Evolutionary conservation across 2,888 invertebrate species (phyloP).

Genomic region (Spatulosminthurus flaviceps): DNA sequence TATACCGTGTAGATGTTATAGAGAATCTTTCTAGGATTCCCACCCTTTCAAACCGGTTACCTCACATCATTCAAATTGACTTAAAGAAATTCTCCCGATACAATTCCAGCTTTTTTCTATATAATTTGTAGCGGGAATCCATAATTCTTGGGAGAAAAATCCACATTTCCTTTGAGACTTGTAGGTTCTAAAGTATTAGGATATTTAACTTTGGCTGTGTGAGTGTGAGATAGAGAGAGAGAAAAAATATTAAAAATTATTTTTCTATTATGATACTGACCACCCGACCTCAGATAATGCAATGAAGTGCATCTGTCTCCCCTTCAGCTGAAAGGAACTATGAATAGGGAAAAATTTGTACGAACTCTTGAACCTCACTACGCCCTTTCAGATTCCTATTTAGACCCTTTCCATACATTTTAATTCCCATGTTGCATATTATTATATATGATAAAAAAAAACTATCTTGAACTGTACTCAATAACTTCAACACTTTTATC

Average conservation of each 20-base stretch:
- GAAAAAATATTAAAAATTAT: no score
- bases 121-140: not conserved
- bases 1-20: no score
- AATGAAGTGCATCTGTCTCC: slow-evolving; percentile 16
- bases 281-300: slow-evolving; percentile 21
- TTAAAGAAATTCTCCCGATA: no score
- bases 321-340: not conserved
- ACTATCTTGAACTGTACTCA: no score
- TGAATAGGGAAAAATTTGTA: not conserved
- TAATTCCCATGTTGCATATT: not conserved
- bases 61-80: slow-evolving; percentile 29
- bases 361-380: slow-evolving; percentile 18
- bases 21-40: slow-evolving; percentile 35
- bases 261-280: slow-evolving; percentile 6
- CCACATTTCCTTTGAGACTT: not conserved
- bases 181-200: not conserved
- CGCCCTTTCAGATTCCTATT: not conserved
- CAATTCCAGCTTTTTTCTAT: not conserved
- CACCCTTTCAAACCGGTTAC: slow-evolving; percentile 51
- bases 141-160: not conserved
- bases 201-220: no score
- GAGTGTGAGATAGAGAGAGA: no score
- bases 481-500: no score
- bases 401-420: not conserved
- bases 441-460: no score